Conservation (phyloP, 2,888 invertebrate genomes). For the Odontocerum albicorne region DNA sequence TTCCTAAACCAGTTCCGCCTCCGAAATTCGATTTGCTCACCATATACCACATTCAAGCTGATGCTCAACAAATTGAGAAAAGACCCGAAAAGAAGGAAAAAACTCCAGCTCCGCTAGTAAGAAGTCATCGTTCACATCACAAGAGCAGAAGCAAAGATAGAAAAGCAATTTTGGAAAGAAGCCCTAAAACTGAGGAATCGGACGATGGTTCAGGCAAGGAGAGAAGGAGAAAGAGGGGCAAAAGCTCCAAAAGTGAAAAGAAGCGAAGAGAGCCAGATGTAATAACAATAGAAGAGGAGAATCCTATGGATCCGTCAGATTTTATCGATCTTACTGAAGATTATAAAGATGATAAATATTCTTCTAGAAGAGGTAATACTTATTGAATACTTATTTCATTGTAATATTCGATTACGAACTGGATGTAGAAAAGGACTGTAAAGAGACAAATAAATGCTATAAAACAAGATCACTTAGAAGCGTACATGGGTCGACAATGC, state of each 20-base stretch:
- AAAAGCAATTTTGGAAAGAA: slow-evolving; percentile 37
- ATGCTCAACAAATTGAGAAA: slow-evolving; percentile 10
- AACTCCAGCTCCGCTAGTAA: no score
- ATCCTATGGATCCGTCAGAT: slow-evolving; percentile 46
- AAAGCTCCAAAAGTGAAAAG: slow-evolving; percentile 1
- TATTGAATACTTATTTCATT: no score
- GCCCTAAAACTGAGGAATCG: neutral
- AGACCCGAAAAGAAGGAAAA: slow-evolving; percentile 27
- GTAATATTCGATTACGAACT: no score
- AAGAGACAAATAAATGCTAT: no score
- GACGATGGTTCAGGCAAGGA: slow-evolving; percentile 31
- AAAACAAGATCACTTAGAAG: no score
- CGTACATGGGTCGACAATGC: no score
- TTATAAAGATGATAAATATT: no score
- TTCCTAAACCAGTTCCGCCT: slow-evolving; percentile 5
- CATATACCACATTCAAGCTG: slow-evolving; percentile 14
- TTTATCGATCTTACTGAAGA: slow-evolving; percentile 64
- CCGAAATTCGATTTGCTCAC: neutral
- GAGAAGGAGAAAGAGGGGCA: slow-evolving; percentile 42
- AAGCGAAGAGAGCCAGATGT: slow-evolving; percentile 43
- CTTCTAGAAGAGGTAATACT: no score
- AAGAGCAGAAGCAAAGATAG: slow-evolving; percentile 44
- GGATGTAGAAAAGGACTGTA: no score
- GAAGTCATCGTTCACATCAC: no score
- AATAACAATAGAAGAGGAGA: slow-evolving; percentile 50